Evolutionary conservation across 2,797 vertebrate genomes (phyloP).

Genomic region (Columba guinea): DNA sequence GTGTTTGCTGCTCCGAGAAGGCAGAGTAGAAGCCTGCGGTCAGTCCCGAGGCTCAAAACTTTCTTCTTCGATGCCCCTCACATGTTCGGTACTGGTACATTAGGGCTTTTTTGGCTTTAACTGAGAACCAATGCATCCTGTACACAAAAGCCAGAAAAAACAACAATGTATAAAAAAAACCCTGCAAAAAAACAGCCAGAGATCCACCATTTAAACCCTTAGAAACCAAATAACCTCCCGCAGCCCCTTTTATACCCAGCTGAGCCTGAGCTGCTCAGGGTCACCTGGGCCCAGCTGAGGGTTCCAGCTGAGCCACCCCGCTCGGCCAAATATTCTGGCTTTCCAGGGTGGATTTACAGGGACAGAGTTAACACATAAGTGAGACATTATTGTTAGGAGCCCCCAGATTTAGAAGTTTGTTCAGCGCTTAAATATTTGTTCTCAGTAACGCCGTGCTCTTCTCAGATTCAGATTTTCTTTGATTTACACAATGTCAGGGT

Average conservation of each 20-base stretch:
- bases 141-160: neutral
- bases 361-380: rapidly evolving
- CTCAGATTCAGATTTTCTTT: neutral
- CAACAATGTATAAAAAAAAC: neutral
- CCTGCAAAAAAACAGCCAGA: neutral
- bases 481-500: neutral
- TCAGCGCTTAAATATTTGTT: neutral
- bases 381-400: neutral
- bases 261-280: neutral
- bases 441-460: neutral
- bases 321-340: neutral
- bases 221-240: rapidly evolving
- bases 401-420: neutral
- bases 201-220: rapidly evolving
- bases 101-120: neutral
- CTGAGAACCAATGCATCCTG: rapidly evolving
- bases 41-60: neutral
- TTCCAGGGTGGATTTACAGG: neutral
- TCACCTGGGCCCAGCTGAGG: neutral
- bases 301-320: neutral
- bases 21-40: neutral
- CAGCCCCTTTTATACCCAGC: neutral
- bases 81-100: neutral
- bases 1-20: neutral
- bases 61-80: neutral